phyloP scores from a whole-genome alignment of 2,797 vertebrate species.

The Pterois miles region DNA sequence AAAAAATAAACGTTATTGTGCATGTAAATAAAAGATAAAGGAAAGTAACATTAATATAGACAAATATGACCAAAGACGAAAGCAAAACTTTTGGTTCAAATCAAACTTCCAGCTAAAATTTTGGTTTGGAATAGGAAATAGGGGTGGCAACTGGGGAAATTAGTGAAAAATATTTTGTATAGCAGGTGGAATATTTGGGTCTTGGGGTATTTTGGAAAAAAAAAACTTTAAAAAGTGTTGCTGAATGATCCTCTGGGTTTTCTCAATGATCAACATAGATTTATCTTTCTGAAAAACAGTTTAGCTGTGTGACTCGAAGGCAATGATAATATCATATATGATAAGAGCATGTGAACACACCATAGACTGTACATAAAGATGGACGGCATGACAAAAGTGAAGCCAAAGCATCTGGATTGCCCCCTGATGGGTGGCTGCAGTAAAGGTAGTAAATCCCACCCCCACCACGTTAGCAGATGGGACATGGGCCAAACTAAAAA shows the following conservation, averaged over 20 bases:
- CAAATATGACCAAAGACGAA: not conserved
- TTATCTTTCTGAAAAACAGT: not conserved
- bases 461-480: too few relatives aligned
- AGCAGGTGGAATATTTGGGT: not conserved
- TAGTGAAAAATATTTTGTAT: not conserved
- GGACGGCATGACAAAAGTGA: too few relatives aligned
- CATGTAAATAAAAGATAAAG: not conserved
- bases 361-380: too few relatives aligned
- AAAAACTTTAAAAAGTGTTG: not conserved
- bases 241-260: not conserved
- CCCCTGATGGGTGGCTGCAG: too few relatives aligned
- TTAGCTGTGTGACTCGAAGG: not conserved
- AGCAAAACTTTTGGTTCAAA: not conserved
- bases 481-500: too few relatives aligned
- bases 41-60: not conserved
- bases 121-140: not conserved
- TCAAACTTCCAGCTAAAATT: not conserved
- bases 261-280: not conserved
- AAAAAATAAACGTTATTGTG: not conserved
- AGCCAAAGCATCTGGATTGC: rapidly evolving
- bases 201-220: not conserved
- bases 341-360: not conserved
- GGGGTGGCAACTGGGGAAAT: not conserved
- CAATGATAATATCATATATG: not conserved
- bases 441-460: too few relatives aligned